Evolutionary conservation across 2,888 invertebrate genomes (phyloP).

Genomic region (Pristionchus entomophagus): DNA sequence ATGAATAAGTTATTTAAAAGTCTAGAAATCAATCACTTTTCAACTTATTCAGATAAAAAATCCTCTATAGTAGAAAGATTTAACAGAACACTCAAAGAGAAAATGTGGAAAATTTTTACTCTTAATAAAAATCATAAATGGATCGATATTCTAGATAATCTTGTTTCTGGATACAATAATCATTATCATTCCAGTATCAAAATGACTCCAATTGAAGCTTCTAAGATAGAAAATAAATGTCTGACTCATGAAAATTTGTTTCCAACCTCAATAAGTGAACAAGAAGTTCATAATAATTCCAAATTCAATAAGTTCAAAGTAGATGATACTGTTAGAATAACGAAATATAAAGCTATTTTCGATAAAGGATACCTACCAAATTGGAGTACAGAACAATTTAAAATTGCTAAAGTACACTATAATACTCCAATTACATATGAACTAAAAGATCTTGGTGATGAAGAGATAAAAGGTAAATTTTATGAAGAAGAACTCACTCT

Average conservation of each 20-base stretch:
- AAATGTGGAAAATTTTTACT: slow-evolving; percentile 25
- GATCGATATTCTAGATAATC: slow-evolving; percentile 55
- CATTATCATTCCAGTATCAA: slow-evolving; percentile 60
- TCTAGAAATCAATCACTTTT: slow-evolving; percentile 52
- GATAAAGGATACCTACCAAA: slow-evolving; percentile 57
- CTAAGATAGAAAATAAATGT: slow-evolving; percentile 47
- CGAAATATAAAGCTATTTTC: slow-evolving; percentile 58
- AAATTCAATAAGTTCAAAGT: slow-evolving; percentile 12
- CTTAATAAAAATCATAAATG: slow-evolving; percentile 56
- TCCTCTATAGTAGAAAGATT: slow-evolving; percentile 7
- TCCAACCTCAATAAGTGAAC: not conserved
- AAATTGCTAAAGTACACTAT: slow-evolving; percentile 34
- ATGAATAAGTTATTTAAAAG: slow-evolving; percentile 55
- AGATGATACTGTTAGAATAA: slow-evolving; percentile 52
- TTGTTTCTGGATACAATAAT: slow-evolving; percentile 57
- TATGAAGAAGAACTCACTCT: slow-evolving; percentile 27
- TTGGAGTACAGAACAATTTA: slow-evolving; percentile 42
- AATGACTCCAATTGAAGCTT: slow-evolving; percentile 55
- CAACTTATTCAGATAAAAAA: slow-evolving; percentile 6
- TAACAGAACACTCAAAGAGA: slow-evolving; percentile 1
- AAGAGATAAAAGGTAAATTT: slow-evolving; percentile 33
- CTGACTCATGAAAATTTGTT: slow-evolving; percentile 41
- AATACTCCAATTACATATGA: slow-evolving; percentile 9
- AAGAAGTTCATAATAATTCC: not conserved
- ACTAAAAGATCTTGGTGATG: slow-evolving; percentile 37